Base-by-base conservation (phyloP, 2,797 vertebrate species). In the Atherinosoma microstoma region DNA sequence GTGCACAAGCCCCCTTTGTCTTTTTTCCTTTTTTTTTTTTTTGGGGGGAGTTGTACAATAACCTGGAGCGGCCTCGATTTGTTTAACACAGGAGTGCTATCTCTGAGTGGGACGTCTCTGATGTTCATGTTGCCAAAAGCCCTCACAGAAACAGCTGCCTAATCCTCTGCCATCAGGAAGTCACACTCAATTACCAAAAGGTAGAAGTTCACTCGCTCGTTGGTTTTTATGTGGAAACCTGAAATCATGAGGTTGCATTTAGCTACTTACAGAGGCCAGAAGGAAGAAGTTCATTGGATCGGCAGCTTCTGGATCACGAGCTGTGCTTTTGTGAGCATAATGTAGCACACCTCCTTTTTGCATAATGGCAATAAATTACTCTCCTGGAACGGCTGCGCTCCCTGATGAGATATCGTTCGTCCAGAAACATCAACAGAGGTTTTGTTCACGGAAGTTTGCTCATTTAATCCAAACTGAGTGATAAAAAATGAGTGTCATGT, bases 121-220 rank as follows among this genome's bases (percentile, higher is more conserved):
- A 68, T 51, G 71, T 76, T 75, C 45, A n/a, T 6, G 58, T 77
- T 78, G 86, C 89, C 88, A 92, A 83, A 71, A 75, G 18, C 51
- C 81, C 76, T 78, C 54, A 68, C 73, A 54, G 75, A 77, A 91
- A 89, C 88, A 92, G 83, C 91, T 88, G 89, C 75, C 63, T 79
- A 75, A 66, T 81, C 83, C 20, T 64, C 66, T 61, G 79, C 75
- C 81, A 75, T 76, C 78, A 91, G 91, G 92, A 94, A 93, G 90
- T 93, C 91, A 87, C 93, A 89, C 91, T 91, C 78, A 70, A 86
- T 92, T 90, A 88, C 74, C 75, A 85, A 87, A 27, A 86, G 65
- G 83, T 87, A 82, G 62, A 84, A 75, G 70, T 89, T 90, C 65
- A 80, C 67, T 72, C 18, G 64, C 56, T 68, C 51, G 49, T 77